Evolutionary conservation across 2,888 invertebrate genomes (phyloP), one percentile per base, ranked within the genome.

Genomic region (Parascotia fuliginaria): DNA sequence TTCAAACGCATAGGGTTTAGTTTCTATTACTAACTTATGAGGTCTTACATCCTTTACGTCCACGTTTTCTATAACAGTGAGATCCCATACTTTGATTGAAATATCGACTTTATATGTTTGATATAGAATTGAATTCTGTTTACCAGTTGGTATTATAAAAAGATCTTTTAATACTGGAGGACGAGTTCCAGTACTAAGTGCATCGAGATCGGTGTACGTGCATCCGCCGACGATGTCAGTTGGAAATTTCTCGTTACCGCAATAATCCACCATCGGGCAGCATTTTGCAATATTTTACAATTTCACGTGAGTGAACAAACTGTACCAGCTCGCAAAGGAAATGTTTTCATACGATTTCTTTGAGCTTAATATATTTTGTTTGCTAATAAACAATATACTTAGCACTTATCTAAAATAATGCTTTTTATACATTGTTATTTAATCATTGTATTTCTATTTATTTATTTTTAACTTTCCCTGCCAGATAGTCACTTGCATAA

Each of bases 191-290:
- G 79, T 77, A 81, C 82, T 89, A 87, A 89, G 89, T 89, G 89
- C 89, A 89, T 84, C 83, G 82, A 78, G 86, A 86, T 87, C 84
- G 85, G 66, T 79, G 78, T 86, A 89, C 88, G 89, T 88, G 89
- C 87, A 85, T 84, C 85, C 83, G 81, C 72, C 83, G 73, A 79
- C 80, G 79, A 87, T 87, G 89, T 85, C 87, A 85, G 87, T 86
- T 85, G 84, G 85, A 88, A 86, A 88, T 88, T 87, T 82, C 88
- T 87, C 83, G 85, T 89, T 88, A 88, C 89, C 81, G 82, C 87
- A 84, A 85, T 90, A 88, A 88, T 89, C 87, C 83, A 87, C 82
- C 83, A 82, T 81, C 72, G 73, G 73, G 69, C 50, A 60, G 49
- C 60, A 71, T 77, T 83, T 82, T 78, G 81, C 76, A 77, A 85